Evolutionary conservation across 2,797 vertebrate genomes (phyloP).

Genomic region (Acrossocheilus fasciatus): DNA sequence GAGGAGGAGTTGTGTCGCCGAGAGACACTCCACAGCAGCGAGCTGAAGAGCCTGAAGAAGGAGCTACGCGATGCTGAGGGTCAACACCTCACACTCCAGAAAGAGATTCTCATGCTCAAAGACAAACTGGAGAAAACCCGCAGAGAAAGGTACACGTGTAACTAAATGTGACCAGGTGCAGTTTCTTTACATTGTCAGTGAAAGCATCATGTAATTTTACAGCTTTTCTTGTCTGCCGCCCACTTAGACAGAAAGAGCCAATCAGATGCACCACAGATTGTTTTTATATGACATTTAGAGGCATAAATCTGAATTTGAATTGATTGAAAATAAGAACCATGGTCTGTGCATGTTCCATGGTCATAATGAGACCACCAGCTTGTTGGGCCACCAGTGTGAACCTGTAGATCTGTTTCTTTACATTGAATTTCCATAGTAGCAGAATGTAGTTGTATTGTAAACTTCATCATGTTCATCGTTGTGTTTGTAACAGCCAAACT

Average conservation of each 20-base stretch:
- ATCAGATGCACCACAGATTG: neutral
- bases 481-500: constrained; percentile 81
- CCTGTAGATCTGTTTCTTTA: neutral
- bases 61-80: constrained; percentile 94
- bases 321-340: neutral
- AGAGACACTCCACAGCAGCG: constrained; percentile 86
- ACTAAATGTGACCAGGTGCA: neutral
- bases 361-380: neutral
- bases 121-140: constrained; percentile 97
- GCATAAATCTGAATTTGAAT: neutral
- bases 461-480: constrained; percentile 66
- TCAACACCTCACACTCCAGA: constrained; percentile 94
- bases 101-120: constrained; percentile 95
- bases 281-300: neutral
- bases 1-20: constrained; percentile 92
- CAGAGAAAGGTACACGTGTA: constrained; percentile 86
- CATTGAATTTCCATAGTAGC: neutral
- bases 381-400: neutral
- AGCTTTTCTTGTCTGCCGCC: neutral
- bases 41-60: constrained; percentile 92
- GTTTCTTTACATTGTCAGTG: constrained; percentile 40
- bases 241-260: neutral
- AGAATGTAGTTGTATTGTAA: constrained; percentile 63
- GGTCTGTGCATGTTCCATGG: neutral
- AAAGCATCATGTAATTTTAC: neutral